A percentile compares a stretch with the other conserved stretches of the same genome.
Evolutionary conservation across 1,140 invertebrate genomes (phyloP).

Genomic region (Gryon sp.): DNA sequence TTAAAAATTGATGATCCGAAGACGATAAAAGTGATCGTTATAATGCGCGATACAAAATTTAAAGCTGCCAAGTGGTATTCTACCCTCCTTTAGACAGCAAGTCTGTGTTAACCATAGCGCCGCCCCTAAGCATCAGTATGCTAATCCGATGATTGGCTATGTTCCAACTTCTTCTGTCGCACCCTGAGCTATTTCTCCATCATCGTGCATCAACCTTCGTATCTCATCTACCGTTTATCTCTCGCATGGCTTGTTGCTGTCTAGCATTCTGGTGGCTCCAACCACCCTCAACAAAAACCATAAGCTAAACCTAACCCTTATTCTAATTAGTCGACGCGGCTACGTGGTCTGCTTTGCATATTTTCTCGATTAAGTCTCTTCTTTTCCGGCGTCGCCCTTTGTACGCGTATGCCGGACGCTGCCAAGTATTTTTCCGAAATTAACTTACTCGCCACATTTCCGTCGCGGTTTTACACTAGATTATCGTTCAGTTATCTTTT

Average conservation of each 20-base stretch:
- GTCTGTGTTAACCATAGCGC: slow-evolving; percentile 73
- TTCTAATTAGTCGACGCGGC: slow-evolving; percentile 75
- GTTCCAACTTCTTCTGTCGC: slow-evolving; percentile 67
- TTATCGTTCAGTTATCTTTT: slow-evolving; percentile 13
- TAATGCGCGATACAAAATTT: slow-evolving; percentile 72
- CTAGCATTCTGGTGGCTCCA: slow-evolving; percentile 58
- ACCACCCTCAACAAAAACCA: slow-evolving; percentile 72
- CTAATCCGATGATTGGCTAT: slow-evolving; percentile 80
- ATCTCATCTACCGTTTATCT: slow-evolving; percentile 19
- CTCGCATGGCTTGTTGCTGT: slow-evolving; percentile 56
- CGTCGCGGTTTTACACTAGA: slow-evolving; percentile 8
- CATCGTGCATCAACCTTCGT: neutral
- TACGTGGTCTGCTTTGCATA: slow-evolving; percentile 73
- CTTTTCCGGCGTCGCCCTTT: slow-evolving; percentile 55
- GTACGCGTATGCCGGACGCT: slow-evolving; percentile 45
- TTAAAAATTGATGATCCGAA: slow-evolving; percentile 41
- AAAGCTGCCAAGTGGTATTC: slow-evolving; percentile 74
- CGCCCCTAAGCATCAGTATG: slow-evolving; percentile 77
- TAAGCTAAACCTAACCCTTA: slow-evolving; percentile 78
- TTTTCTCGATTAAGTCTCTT: slow-evolving; percentile 74
- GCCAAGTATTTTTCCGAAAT: slow-evolving; percentile 58
- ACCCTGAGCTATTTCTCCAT: slow-evolving; percentile 49
- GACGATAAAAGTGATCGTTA: slow-evolving; percentile 32
- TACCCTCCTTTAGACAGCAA: slow-evolving; percentile 54
- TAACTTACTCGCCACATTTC: slow-evolving; percentile 35